A percentile compares a stretch with the other conserved stretches of the same genome.
These are phyloP conservation scores for Keiferia lycopersicella DNA, from an alignment of 2,888 invertebrate species.

Conservation along the genomic window DNA sequence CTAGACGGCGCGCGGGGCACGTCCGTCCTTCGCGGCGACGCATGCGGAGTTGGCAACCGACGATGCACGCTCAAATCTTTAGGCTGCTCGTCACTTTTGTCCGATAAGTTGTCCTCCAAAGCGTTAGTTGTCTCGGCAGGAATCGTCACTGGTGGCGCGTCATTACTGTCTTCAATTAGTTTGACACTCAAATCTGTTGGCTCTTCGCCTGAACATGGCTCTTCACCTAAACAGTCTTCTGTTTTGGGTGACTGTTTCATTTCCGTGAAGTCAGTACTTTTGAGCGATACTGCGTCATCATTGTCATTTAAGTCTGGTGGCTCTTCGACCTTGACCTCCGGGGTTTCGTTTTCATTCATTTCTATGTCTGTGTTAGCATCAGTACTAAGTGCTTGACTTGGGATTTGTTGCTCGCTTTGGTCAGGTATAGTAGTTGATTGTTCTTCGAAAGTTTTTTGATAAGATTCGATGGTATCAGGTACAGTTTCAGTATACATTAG, in stretches of 20 bases:
- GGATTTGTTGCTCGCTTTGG: conserved; percentile 49
- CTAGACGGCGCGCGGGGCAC: conserved; percentile 83
- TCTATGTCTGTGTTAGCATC: conserved; percentile 30
- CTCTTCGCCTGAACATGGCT: conserved; percentile 58
- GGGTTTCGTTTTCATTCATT: conserved; percentile 31
- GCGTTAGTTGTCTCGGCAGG: conserved; percentile 51
- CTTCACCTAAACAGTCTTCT: conserved; percentile 57
- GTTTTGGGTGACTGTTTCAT: conserved; percentile 42
- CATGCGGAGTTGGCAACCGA: conserved; percentile 66
- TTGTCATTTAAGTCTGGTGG: conserved; percentile 33
- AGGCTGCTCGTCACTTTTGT: conserved; percentile 80
- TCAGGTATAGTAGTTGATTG: conserved; percentile 49
- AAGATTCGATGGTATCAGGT: conserved; percentile 58
- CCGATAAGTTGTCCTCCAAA: conserved; percentile 60
- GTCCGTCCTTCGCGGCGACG: conserved; percentile 72
- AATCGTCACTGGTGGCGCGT: conserved; percentile 41
- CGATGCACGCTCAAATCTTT: conserved; percentile 83
- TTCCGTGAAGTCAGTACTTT: conserved; percentile 39
- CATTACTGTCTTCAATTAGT: conserved; percentile 56
- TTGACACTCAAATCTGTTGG: conserved; percentile 82
- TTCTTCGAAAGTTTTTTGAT: conserved; percentile 48
- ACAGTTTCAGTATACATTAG: conserved; percentile 59
- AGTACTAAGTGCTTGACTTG: conserved; percentile 41
- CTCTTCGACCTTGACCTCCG: conserved; percentile 23
- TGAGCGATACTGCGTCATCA: conserved; percentile 35